Conservation (phyloP, 2,888 invertebrate species). For the Pherbina coryleti region DNA sequence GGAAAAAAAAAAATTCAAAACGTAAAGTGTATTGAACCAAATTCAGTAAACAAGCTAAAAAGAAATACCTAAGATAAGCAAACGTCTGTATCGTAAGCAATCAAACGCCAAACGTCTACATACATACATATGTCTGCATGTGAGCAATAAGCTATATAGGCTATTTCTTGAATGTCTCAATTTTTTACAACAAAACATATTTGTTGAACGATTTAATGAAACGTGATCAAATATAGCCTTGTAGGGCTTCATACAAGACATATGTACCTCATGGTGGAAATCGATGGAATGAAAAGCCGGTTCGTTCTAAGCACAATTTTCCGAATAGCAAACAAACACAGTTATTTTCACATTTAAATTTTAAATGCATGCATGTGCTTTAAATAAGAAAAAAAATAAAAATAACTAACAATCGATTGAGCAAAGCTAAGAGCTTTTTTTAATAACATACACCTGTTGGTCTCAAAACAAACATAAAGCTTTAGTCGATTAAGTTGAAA, state of each 20-base stretch:
- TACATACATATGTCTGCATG: neutral
- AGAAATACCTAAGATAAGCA: neutral
- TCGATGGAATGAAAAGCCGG: neutral
- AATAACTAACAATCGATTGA: neutral
- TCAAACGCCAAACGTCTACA: neutral
- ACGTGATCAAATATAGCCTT: slow-evolving; percentile 5
- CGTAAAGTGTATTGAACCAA: neutral
- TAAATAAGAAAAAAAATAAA: neutral
- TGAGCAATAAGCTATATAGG: neutral
- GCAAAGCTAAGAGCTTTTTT: too few relatives aligned
- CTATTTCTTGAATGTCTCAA: neutral
- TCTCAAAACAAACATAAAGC: neutral
- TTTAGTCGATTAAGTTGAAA: neutral
- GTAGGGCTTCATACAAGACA: neutral
- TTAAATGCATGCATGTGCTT: too few relatives aligned
- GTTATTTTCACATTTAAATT: neutral
- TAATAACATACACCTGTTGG: too few relatives aligned
- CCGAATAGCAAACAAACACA: too few relatives aligned
- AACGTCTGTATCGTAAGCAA: neutral
- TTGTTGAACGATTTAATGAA: neutral
- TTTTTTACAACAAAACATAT: neutral
- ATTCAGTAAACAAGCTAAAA: neutral
- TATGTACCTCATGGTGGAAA: neutral
- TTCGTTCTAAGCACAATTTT: too few relatives aligned
- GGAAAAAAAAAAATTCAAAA: neutral